These are phyloP conservation scores for Nibea coibor DNA, from an alignment of 2,113 vertebrate species.

Conservation along the genomic window DNA sequence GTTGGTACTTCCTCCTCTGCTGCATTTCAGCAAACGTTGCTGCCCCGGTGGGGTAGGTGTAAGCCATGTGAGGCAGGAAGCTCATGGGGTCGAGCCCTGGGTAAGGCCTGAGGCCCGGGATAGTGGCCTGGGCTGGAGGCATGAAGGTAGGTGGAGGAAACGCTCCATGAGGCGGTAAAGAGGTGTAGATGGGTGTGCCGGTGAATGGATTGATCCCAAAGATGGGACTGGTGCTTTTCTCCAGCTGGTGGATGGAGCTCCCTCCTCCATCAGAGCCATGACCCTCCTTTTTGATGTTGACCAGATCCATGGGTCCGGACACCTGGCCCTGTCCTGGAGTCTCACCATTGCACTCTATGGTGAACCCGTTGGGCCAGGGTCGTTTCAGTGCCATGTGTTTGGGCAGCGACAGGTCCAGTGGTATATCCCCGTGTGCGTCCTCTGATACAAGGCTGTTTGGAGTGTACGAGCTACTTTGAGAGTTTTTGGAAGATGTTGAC, in stretches of 20 bases:
- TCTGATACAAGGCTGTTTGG: constrained; percentile 96
- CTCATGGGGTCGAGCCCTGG: constrained; percentile 95
- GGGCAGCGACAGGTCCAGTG: constrained; percentile 97
- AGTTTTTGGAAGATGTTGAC: constrained; percentile 96
- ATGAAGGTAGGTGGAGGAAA: constrained; percentile 95
- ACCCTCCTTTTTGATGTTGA: constrained; percentile 96
- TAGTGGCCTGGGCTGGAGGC: constrained; percentile 93
- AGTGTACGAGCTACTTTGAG: constrained; percentile 97
- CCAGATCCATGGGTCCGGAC: constrained; percentile 90
- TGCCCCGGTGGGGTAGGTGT: constrained; percentile 93
- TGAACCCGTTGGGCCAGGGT: constrained; percentile 88
- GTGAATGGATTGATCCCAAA: constrained; percentile 94
- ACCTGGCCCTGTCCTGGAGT: constrained; percentile 85
- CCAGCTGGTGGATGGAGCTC: constrained; percentile 78
- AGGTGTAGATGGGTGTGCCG: constrained; percentile 91
- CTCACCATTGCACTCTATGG: constrained; percentile 87
- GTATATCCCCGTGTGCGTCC: constrained; percentile 91
- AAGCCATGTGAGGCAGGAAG: constrained; percentile 98
- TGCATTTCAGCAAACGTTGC: constrained; percentile 96
- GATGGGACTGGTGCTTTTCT: constrained; percentile 94
- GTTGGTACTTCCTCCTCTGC: constrained; percentile 95
- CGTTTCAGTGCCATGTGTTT: constrained; percentile 92
- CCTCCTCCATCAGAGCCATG: constrained; percentile 85
- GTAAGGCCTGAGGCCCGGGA: constrained; percentile 92
- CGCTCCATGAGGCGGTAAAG: constrained; percentile 92